A percentile compares a stretch with the other conserved stretches of the same genome.
phyloP scores from a whole-genome alignment of 2,888 invertebrate genomes.

The Lasioglossum pauxillum region DNA sequence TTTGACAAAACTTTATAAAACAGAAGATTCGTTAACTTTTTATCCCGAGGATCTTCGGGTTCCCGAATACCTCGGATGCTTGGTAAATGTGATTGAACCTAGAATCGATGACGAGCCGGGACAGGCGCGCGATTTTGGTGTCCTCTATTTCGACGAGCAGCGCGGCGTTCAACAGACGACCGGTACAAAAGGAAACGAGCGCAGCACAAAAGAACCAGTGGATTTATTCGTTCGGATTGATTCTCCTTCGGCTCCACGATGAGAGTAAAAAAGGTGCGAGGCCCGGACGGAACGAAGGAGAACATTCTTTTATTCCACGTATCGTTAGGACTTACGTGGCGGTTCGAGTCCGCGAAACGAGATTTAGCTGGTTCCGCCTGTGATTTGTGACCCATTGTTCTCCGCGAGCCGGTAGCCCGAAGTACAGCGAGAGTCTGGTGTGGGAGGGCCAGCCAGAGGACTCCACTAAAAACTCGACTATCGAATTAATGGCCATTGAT shows the following conservation, averaged over 20 bases:
- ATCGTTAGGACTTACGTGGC: constrained; percentile 72
- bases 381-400: constrained; percentile 82
- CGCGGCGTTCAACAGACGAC: constrained; percentile 2
- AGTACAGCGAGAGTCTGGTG: constrained; percentile 29
- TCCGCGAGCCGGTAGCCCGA: constrained; percentile 56
- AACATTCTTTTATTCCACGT: constrained; percentile 67
- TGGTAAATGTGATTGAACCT: constrained; percentile 11
- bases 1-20: no score
- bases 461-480: constrained; percentile 77
- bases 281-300: constrained; percentile 50
- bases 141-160: constrained; percentile 17
- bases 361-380: constrained; percentile 76
- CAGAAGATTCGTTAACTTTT: neutral
- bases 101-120: constrained; percentile 12
- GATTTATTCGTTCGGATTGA: constrained; percentile 53
- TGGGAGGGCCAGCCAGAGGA: constrained; percentile 39
- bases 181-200: constrained; percentile 27
- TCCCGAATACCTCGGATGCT: neutral
- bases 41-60: neutral
- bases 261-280: constrained; percentile 52
- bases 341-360: constrained; percentile 69
- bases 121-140: neutral
- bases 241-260: constrained; percentile 15
- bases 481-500: constrained; percentile 78
- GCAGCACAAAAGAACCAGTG: constrained; percentile 31